Base-by-base conservation (phyloP, 2,797 vertebrate species). In the Squalus acanthias region DNA sequence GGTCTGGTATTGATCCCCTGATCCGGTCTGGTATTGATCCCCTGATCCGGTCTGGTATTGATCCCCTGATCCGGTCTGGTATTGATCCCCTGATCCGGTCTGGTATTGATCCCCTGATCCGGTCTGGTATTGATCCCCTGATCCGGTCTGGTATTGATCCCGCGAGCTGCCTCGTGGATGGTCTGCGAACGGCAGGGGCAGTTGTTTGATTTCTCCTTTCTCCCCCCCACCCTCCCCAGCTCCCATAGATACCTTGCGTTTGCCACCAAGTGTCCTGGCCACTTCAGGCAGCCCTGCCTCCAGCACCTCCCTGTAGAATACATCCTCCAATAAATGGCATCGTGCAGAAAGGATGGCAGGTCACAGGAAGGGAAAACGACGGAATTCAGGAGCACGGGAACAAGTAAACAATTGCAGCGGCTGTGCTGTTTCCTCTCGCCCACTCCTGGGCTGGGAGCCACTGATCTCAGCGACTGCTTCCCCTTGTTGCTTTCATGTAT, bases 401-500 rank as follows among this genome's bases (percentile, higher is more conserved):
- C 39, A 13, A 20, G 17, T 3, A 46, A 46, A 20, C 5, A 17
- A 8, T 8, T 39, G 70, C 53, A 39, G 63, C 79, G 96, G 24
- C 95, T 0, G 60, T 91, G 20, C n/a, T 26, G 24, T 24, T 33
- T 0, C 94, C 63, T 96, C 22, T 60, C 15, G 89, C 24, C 2
- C 88, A 12, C 4, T 74, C 74, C 96, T 94, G 29, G 33, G 29
- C 22, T 20, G n/a, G 39, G 4, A 85, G 24, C 95, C 96, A 46
- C 85, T 15, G 63, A 96, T 98, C 96, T 98, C 97, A 97, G 91
- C 65, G n/a, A 74, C 20, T 46, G 60, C 39, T 10, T 70, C 29
- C 87, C 46, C 67, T 15, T 98, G 97, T 50, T 98, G 98, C 98
- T 98, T 46, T 96, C 76, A 57, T 29, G 53, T 67, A 53, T 60